phyloP scores from a whole-genome alignment of 2,113 vertebrate species.

The Ia io region DNA sequence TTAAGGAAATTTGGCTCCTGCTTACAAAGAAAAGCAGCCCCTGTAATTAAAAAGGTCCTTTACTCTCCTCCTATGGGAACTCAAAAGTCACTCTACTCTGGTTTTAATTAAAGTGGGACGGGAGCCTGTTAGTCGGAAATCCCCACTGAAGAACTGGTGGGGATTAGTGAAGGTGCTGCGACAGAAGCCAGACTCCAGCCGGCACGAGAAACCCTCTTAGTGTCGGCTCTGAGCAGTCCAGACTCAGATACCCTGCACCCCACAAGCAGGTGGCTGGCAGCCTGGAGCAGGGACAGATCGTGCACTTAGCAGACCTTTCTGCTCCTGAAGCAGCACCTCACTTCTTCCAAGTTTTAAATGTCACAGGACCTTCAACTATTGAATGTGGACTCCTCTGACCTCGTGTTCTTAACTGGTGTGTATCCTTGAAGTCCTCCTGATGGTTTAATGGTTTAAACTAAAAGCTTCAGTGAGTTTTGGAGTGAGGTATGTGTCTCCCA shows the following conservation, averaged over 20 bases:
- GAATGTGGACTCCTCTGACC: background rate
- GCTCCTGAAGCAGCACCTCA: background rate
- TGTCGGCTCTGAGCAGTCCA: background rate
- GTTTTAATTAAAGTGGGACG: slow-evolving; percentile 49
- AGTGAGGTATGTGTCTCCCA: background rate
- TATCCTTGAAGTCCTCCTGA: background rate
- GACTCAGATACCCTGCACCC: background rate
- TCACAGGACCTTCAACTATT: background rate
- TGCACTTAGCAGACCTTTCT: background rate
- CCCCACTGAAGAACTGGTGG: background rate
- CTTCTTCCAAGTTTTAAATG: background rate
- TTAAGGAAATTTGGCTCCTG: slow-evolving; percentile 66
- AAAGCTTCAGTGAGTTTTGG: background rate
- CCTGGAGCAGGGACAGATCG: rapidly evolving
- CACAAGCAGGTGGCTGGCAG: background rate
- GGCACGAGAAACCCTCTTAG: background rate
- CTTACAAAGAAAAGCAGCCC: slow-evolving; percentile 72
- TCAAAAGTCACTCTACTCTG: slow-evolving; percentile 37
- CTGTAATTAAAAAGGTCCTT: slow-evolving; percentile 43
- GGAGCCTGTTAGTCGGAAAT: background rate
- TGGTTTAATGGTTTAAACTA: background rate
- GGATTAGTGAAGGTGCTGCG: background rate
- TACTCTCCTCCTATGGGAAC: slow-evolving; percentile 45
- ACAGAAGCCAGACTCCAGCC: background rate
- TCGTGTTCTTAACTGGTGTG: rapidly evolving